Evolutionary conservation across 2,888 invertebrate genomes (phyloP), one percentile per base, ranked within the genome.

Genomic region (Chouioia cunea): DNA sequence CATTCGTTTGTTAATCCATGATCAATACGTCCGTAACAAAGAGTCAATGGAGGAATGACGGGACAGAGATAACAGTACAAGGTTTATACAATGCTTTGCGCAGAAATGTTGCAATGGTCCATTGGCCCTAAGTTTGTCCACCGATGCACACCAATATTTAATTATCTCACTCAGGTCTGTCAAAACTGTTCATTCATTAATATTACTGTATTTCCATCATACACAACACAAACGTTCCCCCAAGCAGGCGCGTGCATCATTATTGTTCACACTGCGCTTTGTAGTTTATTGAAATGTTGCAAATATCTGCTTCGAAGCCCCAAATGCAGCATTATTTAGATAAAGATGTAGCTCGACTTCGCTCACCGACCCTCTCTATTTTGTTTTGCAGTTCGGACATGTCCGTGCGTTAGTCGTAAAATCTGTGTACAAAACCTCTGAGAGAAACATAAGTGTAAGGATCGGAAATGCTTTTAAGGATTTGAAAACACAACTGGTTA

Each of bases 1-100:
- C 69, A 60, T 70, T 47, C 47, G 22, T 57, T 50, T 70, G 70
- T 73, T 70, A 73, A 73, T 73, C 46, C 62, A 73, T 65, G 62
- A 65, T 62, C 60, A 72, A 65, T 60, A 56, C 14, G 47, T 62
- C 44, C 43, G 65, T 46, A 67, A 59, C 57, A 70, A 57, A 71
- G 57, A 74, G 54, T 59, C 46, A 58, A 71, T 66, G 47, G 66
- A 68, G 46, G 64, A 52, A 69, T 63, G 66, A 63, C 56, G 71
- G 60, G 65, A 66, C 59, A 73, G 62, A 74, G 62, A 62, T 48
- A 70, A 71, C 71, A 65, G 22, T 59, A 69, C 63, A 58, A 57
- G 66, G 62, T 2, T 65, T 47, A 52, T 62, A 65, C 52, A 63
- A 65, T 10, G 48, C 43, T 59, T 47, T 54, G 58, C 65, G 64